phyloP scores from a whole-genome alignment of 2,797 vertebrate species.

The Malacoctenus gilli region DNA sequence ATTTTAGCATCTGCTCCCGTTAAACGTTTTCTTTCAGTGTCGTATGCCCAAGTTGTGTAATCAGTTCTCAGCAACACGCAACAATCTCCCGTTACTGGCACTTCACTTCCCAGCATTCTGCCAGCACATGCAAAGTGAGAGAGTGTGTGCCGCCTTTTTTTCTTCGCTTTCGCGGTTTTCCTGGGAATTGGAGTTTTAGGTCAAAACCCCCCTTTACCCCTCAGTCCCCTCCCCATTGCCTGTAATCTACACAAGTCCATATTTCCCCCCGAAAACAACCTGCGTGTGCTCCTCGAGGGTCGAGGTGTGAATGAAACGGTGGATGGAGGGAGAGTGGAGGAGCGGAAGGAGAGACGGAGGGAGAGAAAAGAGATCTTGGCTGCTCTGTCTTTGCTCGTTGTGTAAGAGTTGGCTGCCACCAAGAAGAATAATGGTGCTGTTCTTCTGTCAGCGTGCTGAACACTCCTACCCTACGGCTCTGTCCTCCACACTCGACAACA shows the following conservation, averaged over 20 bases:
- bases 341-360: conserved; percentile 14
- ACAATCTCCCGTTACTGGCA: conserved; percentile 51
- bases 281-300: conserved; percentile 39
- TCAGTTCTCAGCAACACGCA: conserved; percentile 50
- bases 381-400: conserved; percentile 66
- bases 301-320: conserved; percentile 46
- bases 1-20: conserved; percentile 7
- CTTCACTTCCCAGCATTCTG: conserved; percentile 50
- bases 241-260: conserved; percentile 57
- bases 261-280: conserved; percentile 64
- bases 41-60: conserved; percentile 56
- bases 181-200: conserved; percentile 65
- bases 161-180: conserved; percentile 67
- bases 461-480: conserved; percentile 77
- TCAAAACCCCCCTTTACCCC: conserved; percentile 17
- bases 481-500: conserved; percentile 74
- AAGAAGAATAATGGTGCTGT: conserved; percentile 74
- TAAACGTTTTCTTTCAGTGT: background rate
- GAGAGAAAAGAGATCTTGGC: conserved; percentile 51
- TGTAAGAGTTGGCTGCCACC: conserved; percentile 77
- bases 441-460: conserved; percentile 75
- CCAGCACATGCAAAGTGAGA: conserved; percentile 31
- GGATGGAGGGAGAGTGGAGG: conserved; percentile 44
- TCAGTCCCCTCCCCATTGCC: conserved; percentile 52
- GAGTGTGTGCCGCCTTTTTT: conserved; percentile 51